These are phyloP conservation scores for Mormyrus lacerda DNA, from an alignment of 2,113 vertebrate species.

Conservation along the genomic window DNA sequence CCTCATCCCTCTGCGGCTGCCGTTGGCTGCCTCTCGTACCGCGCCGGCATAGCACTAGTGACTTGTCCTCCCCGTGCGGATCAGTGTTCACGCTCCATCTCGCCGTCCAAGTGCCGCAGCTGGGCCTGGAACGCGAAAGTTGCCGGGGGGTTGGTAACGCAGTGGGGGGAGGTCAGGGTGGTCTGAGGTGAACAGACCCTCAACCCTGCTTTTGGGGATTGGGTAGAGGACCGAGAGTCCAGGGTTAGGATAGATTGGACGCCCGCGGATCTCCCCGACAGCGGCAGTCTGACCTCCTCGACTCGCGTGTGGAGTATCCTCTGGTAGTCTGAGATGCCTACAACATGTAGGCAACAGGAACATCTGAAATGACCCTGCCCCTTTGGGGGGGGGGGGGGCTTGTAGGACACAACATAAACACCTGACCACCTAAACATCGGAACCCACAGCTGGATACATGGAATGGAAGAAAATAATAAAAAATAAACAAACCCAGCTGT, in stretches of 20 bases:
- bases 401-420: neutral
- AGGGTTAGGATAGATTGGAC: neutral
- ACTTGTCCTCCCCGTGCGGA: neutral
- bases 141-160: neutral
- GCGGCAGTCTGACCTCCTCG: neutral
- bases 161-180: neutral
- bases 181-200: neutral
- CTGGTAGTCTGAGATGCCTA: neutral
- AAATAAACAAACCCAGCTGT: neutral
- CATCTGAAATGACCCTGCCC: neutral
- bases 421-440: neutral
- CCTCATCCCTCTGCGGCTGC: neutral
- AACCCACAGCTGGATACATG: neutral
- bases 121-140: neutral
- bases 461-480: neutral
- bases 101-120: neutral
- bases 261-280: neutral
- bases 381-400: neutral
- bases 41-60: neutral
- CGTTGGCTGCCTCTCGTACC: neutral
- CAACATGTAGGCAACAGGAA: neutral
- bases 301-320: neutral
- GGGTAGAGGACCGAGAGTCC: neutral
- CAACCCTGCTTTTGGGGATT: neutral
- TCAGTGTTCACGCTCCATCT: neutral